Evolutionary conservation across 1,140 invertebrate species (phyloP).

Genomic region (Calephelis nemesis): DNA sequence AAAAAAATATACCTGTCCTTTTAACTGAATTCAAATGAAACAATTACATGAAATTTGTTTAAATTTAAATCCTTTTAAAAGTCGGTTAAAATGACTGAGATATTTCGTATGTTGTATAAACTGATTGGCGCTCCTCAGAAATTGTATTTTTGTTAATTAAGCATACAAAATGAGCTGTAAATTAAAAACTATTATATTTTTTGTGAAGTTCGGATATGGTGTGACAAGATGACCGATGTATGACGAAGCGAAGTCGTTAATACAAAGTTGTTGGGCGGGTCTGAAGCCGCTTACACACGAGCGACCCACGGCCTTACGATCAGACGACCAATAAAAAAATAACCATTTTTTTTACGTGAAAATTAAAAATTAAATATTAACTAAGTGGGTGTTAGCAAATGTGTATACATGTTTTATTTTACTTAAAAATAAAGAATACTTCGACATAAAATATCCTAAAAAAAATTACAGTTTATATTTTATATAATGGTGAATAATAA

Average conservation of each 20-base stretch:
- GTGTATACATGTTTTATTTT: no score
- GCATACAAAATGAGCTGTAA: constrained; percentile 18
- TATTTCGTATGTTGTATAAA: not conserved
- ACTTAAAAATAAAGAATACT: no score
- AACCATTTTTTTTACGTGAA: not conserved
- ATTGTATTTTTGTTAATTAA: constrained; percentile 23
- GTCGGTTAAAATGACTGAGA: not conserved
- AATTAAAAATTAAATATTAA: no score
- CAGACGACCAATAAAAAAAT: not conserved
- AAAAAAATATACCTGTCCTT: no score
- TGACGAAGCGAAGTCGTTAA: constrained; percentile 20
- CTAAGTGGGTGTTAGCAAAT: no score
- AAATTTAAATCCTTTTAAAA: not conserved
- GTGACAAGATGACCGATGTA: constrained; percentile 34
- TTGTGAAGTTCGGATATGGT: constrained; percentile 28
- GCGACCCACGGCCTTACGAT: constrained; percentile 5
- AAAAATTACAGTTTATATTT: no score
- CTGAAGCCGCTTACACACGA: constrained; percentile 12
- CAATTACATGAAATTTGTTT: no score
- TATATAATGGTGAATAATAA: no score
- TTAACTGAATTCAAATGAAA: not conserved
- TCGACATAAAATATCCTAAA: no score
- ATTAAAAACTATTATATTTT: constrained; percentile 27
- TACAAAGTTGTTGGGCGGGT: constrained; percentile 24
- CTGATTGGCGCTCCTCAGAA: constrained; percentile 4